Evolutionary conservation across 2,113 vertebrate genomes (phyloP).

Genomic region (Bubo scandiacus): DNA sequence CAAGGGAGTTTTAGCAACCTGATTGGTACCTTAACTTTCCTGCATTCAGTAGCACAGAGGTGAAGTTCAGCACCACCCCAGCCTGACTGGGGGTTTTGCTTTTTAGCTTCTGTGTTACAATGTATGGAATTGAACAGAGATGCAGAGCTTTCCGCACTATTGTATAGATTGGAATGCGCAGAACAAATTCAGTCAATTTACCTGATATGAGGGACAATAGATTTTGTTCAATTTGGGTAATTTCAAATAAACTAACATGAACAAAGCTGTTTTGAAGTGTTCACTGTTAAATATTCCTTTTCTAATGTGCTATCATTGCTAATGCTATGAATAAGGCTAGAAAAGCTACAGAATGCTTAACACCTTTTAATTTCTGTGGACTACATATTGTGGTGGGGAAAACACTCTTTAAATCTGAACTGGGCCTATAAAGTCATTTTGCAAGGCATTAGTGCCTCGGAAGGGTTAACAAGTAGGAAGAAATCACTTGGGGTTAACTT

Average conservation of each 20-base stretch:
- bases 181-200: neutral
- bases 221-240: neutral
- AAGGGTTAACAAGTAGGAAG: neutral
- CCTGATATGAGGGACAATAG: neutral
- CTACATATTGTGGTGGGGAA: neutral
- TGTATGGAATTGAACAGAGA: neutral
- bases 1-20: neutral
- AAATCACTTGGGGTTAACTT: neutral
- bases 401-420: neutral
- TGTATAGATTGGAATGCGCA: neutral
- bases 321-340: neutral
- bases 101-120: neutral
- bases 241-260: neutral
- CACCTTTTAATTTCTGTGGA: neutral
- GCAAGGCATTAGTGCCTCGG: neutral
- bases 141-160: neutral
- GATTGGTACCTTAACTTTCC: neutral
- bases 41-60: neutral
- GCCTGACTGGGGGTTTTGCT: neutral
- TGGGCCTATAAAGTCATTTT: neutral
- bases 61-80: neutral
- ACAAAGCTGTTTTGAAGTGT: neutral
- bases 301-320: neutral
- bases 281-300: neutral
- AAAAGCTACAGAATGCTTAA: neutral